These are phyloP conservation scores for Periplaneta americana DNA, from an alignment of 1,140 invertebrate species.

Conservation along the genomic window DNA sequence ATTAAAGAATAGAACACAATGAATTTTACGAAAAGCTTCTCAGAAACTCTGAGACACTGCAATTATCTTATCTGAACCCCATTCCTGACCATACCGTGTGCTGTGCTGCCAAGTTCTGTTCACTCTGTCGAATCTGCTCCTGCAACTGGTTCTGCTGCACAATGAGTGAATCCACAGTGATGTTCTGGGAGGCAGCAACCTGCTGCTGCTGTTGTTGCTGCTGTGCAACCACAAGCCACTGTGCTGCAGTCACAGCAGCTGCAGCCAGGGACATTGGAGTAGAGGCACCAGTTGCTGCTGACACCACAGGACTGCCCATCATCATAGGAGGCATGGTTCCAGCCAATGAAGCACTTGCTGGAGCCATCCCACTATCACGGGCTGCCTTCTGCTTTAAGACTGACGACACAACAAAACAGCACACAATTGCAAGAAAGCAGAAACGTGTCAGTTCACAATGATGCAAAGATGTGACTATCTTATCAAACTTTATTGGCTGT, in stretches of 20 bases:
- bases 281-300: not conserved
- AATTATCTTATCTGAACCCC: no score
- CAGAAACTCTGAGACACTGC: no score
- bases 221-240: conserved; percentile 20
- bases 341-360: not conserved
- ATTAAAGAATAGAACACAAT: no score
- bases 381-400: conserved; percentile 40
- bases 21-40: no score
- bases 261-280: conserved; percentile 14
- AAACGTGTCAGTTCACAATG: no score
- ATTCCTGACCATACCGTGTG: conserved; percentile 72
- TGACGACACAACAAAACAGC: conserved; percentile 22
- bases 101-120: conserved; percentile 90
- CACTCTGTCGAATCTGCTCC: conserved; percentile 91
- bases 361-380: conserved; percentile 9
- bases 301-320: conserved; percentile 5
- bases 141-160: conserved; percentile 74
- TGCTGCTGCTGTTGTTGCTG: conserved; percentile 11
- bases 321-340: conserved; percentile 7
- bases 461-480: no score
- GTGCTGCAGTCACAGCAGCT: conserved; percentile 13
- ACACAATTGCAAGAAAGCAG: no score
- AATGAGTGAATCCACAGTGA: conserved; percentile 39
- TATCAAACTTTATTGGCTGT: no score
- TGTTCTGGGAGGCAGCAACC: conserved; percentile 16